These are phyloP conservation scores for Otis tarda DNA, from an alignment of 2,113 vertebrate genomes.

Conservation along the genomic window DNA sequence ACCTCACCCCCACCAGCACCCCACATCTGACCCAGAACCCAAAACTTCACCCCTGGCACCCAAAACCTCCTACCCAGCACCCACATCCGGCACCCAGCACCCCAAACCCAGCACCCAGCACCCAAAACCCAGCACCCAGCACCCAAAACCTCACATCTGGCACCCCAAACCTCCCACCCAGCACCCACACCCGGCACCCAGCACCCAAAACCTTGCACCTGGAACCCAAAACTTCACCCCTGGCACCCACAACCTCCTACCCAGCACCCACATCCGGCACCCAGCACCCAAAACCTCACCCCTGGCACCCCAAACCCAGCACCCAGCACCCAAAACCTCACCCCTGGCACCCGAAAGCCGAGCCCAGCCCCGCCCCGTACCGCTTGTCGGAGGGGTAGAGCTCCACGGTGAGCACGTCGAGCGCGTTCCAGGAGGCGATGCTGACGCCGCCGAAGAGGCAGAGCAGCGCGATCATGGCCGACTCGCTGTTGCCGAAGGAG, in stretches of 20 bases:
- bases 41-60: too few species aligned
- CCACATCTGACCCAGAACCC: too few species aligned
- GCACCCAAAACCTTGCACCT: too few species aligned
- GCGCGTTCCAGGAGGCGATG: conserved; percentile 97
- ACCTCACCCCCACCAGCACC: too few species aligned
- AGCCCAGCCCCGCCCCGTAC: conserved; percentile 47
- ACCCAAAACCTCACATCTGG: too few species aligned
- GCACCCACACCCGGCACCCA: too few species aligned
- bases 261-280: too few species aligned
- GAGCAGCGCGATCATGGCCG: conserved; percentile 96
- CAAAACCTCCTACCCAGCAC: fast-evolving
- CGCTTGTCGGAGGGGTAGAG: conserved; percentile 97
- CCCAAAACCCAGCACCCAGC: background rate
- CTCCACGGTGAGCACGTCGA: conserved; percentile 95
- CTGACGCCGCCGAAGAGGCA: conserved; percentile 96
- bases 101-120: too few species aligned
- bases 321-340: background rate
- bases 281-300: too few species aligned
- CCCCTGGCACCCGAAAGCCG: fast-evolving
- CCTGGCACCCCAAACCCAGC: fast-evolving
- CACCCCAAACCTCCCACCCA: too few species aligned
- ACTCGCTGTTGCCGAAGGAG: conserved; percentile 96
- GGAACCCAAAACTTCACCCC: too few species aligned
- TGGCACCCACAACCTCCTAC: fast-evolving
- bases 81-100: background rate